A percentile compares a stretch with the other conserved stretches of the same genome.
Conservation (phyloP, 1,140 invertebrate genomes). For the Formica selysi region DNA sequence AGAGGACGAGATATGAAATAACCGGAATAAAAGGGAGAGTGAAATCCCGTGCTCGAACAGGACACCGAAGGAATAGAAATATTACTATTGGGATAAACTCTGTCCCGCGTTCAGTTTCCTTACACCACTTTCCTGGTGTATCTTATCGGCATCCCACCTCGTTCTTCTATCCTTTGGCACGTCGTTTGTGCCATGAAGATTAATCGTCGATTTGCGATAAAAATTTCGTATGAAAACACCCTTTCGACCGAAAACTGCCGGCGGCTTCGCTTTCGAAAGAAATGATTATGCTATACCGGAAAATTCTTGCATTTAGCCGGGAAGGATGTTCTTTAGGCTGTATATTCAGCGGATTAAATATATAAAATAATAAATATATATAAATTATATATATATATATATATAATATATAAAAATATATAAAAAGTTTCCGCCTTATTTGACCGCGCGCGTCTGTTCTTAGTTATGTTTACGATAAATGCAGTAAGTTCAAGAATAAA, state of each 20-base stretch:
- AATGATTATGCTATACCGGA: slow-evolving; percentile 58
- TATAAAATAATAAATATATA: too few species aligned
- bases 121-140: slow-evolving; percentile 7
- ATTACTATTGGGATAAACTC: slow-evolving; percentile 72
- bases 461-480: slow-evolving; percentile 57
- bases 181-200: slow-evolving; percentile 25
- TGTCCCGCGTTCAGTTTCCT: slow-evolving; percentile 21
- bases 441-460: slow-evolving; percentile 42
- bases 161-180: slow-evolving; percentile 31
- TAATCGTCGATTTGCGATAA: slow-evolving; percentile 63
- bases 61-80: slow-evolving; percentile 74
- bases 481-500: slow-evolving; percentile 22
- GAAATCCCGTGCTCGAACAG: slow-evolving; percentile 71
- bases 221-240: slow-evolving; percentile 44
- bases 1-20: slow-evolving; percentile 76
- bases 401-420: neutral
- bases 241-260: slow-evolving; percentile 37
- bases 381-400: too few species aligned
- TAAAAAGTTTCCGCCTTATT: slow-evolving; percentile 48
- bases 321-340: neutral
- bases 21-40: slow-evolving; percentile 77
- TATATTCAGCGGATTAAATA: slow-evolving; percentile 7
- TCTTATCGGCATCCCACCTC: slow-evolving; percentile 59
- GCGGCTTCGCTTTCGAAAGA: slow-evolving; percentile 3
- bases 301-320: slow-evolving; percentile 25